Base-by-base conservation (phyloP, 2,113 vertebrate genomes). In the Machaerirhynchus nigripectus region DNA sequence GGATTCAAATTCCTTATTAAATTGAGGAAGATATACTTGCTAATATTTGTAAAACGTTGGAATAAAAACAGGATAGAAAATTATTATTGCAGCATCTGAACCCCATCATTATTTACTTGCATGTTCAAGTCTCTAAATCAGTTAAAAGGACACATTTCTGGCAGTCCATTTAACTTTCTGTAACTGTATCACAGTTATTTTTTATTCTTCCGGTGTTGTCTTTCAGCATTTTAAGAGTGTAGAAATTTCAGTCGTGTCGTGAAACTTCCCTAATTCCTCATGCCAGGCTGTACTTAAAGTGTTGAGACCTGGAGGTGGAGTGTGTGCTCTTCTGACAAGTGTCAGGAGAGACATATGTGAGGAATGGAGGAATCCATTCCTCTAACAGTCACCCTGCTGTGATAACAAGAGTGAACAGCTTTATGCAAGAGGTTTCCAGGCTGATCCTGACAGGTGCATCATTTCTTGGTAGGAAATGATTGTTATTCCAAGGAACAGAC, bases 401-500 rank as follows among this genome's bases (percentile, higher is more conserved):
- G 96, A 81, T 74, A 87, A 95, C 89, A 94, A 89, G 89, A 91
- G 69, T 28, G 84, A 94, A 87, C 93, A 93, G 95, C 68, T 87
- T 96, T 91, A 33, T 93, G 81, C 84, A 80, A 63, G 92, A 84
- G 92, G 27, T 91, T 96, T 93, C 73, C 80, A 57, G 68, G 55
- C 91, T 92, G 40, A 70, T 92, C 77, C 56, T 96, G 95, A 93
- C 96, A 96, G 74, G 69, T 91, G 68, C 77, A 67, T 92, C 92
- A 81, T 84, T 91, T 87, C 84, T 46, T 96, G 87, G 33, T 67
- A 53, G 60, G 64, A 91, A 70, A 84, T 89, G 73, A 60, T 84
- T 87, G 60, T 78, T 75, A 40, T 60, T 95, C 84, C 55, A 55
- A 56, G 73, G 63, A 89, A 39, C 60, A 77, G 60, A 9, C 74